Evolutionary conservation across 2,888 invertebrate genomes (phyloP).

Genomic region (Heliconius sara): DNA sequence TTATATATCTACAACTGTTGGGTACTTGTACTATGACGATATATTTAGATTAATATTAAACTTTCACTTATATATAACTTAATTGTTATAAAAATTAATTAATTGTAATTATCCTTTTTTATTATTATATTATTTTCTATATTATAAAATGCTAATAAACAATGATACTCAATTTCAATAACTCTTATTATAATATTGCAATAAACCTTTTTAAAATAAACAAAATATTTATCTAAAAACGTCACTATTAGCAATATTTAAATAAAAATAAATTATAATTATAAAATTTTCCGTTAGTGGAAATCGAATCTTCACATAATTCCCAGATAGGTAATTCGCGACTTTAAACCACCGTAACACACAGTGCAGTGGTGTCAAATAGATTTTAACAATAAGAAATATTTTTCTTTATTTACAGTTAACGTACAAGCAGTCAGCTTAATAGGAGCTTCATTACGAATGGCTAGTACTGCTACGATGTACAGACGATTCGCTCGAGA

Average conservation of each 20-base stretch:
- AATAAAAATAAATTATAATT: no score
- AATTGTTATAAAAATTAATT: not conserved
- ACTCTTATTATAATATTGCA: no score
- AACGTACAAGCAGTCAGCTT: conserved; percentile 87
- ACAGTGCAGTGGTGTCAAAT: not conserved
- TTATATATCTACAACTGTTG: conserved; percentile 12
- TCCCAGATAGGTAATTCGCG: not conserved
- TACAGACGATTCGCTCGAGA: conserved; percentile 92
- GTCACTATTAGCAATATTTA: no score
- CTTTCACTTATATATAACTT: not conserved
- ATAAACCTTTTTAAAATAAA: no score
- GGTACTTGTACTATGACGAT: not conserved
- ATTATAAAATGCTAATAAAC: not conserved
- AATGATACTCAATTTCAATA: no score
- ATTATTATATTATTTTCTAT: no score
- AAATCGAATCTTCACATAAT: not conserved
- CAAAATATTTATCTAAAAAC: no score
- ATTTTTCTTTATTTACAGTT: conserved; percentile 71
- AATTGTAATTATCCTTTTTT: not conserved
- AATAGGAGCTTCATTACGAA: conserved; percentile 86
- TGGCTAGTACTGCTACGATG: conserved; percentile 88
- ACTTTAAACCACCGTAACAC: not conserved
- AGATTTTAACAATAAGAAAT: not conserved
- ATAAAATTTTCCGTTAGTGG: no score
- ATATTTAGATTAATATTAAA: not conserved